Evolutionary conservation across 2,888 invertebrate species (phyloP).

Genomic region (Dioctria rufipes): DNA sequence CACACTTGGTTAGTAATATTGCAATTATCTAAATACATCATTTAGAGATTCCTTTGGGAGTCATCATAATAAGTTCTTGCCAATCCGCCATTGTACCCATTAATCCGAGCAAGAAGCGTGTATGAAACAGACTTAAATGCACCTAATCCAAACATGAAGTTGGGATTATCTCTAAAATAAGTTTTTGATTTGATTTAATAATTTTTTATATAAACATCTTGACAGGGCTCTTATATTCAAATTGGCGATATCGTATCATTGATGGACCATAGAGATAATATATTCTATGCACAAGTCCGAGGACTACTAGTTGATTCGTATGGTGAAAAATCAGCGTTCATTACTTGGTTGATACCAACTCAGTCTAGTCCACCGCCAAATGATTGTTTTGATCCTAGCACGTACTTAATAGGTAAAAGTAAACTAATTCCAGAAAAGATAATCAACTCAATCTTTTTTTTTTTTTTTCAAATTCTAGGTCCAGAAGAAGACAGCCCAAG

Average conservation of each 20-base stretch:
- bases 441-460: neutral
- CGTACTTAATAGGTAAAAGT: constrained; percentile 85
- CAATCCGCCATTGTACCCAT: no score
- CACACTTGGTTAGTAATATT: no score
- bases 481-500: constrained; percentile 93
- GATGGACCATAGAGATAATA: constrained; percentile 81
- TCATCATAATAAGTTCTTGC: no score
- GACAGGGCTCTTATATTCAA: constrained; percentile 84
- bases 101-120: no score
- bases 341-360: constrained; percentile 94
- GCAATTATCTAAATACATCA: no score
- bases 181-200: no score
- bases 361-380: constrained; percentile 84
- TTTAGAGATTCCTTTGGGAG: no score
- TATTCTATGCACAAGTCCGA: constrained; percentile 91
- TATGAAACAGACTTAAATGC: no score
- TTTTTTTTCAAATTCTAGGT: constrained; percentile 72
- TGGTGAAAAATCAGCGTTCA: constrained; percentile 92
- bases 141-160: no score
- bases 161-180: no score
- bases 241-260: constrained; percentile 93
- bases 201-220: neutral
- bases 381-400: constrained; percentile 87
- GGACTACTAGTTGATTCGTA: constrained; percentile 93
- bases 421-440: neutral